Base-by-base conservation (phyloP, 2,113 vertebrate genomes). In the Coregonus clupeaformis region DNA sequence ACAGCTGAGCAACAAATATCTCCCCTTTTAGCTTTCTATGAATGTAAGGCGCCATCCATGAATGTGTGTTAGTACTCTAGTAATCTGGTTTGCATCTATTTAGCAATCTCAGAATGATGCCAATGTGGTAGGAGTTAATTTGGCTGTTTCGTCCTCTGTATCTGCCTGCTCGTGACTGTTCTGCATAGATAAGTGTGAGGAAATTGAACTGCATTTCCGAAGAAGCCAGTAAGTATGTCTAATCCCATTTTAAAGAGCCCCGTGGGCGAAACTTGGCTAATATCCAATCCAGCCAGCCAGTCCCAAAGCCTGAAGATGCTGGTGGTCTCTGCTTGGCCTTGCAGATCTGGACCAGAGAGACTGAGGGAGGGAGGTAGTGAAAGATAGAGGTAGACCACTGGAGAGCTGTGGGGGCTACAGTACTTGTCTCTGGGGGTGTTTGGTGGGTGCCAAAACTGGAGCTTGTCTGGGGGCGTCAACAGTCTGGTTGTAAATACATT, bases 31-130 rank as follows among this genome's bases (percentile, higher is more conserved):
- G 71, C 72, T 72, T 72, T 72, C 25, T 71, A 68, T 70, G 63
- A 77, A 68, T 69, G 62, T 66, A 79, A 81, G 47, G 49, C 60
- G 65, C 74, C 68, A 65, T 72, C 65, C 72, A 73, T 76, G 82
- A 83, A 85, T 72, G 45, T 59, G 63, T 45, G 77, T 86, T 82
- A 83, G 77, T 77, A 77, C n/a, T n/a, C 32, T 59, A 74, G 13
- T 88, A 88, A 92, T 91, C 84, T 70, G 77, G 81, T 90, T 90
- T 89, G 84, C 74, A 86, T 90, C 78, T 82, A 76, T 84, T 89
- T 79, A 77, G 71, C 49, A 75, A 70, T 76, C 83, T 72, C 75
- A 68, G 72, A 77, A 75, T 81, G 66, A 72, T 70, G 62, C 77
- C 84, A 83, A 49, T 66, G 81, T 85, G 77, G 75, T 72, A 68